Evolutionary conservation across 2,113 vertebrate genomes (phyloP), one percentile per base, ranked within the genome.

Genomic region (Amia ocellicauda): DNA sequence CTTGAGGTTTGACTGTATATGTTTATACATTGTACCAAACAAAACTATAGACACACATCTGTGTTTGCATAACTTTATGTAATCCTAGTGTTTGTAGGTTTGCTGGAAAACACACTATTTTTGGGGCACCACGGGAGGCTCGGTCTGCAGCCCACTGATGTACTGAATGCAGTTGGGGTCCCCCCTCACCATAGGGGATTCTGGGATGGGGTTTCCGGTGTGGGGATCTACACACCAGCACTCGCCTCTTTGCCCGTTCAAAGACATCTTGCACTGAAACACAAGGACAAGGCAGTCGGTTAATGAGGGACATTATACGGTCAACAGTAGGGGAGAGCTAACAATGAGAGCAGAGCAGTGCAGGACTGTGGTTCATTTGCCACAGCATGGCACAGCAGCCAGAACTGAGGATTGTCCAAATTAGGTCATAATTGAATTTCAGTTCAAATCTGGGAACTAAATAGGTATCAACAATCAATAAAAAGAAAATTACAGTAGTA

Each of bases 141-240:
- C 93, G 69, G 90, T 87, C 67, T 94, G 92, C 0, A 81, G 81
- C 45, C 80, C 88, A 11, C 86, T 83, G 52, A 92, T 88, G 85
- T 91, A 95, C 78, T 91, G 93, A 78, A 91, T 89, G 78, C 97
- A 98, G 77, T 98, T 91, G 0, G 95, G 95, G 75, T 98, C 95
- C 54, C 95, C 95, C 0, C 95, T 85, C 69, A 98, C 85, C 73
- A 79, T 93, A 45, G 93, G 92, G 0, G 94, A 91, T 0, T 85
- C 89, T 47, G 91, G 83, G 74, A 96, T 93, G 80, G 88, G 84
- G 72, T 92, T 80, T 60, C 96, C 95, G 0, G 94, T 96, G 69
- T 91, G 82, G 41, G 94, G 94, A 80, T 98, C 88, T 68, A 98
- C 95, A 0, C 97, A 98, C 95, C 96, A 98, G 78, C 95, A 98